phyloP scores from a whole-genome alignment of 1,140 invertebrate genomes.

The Eurosta solidaginis region DNA sequence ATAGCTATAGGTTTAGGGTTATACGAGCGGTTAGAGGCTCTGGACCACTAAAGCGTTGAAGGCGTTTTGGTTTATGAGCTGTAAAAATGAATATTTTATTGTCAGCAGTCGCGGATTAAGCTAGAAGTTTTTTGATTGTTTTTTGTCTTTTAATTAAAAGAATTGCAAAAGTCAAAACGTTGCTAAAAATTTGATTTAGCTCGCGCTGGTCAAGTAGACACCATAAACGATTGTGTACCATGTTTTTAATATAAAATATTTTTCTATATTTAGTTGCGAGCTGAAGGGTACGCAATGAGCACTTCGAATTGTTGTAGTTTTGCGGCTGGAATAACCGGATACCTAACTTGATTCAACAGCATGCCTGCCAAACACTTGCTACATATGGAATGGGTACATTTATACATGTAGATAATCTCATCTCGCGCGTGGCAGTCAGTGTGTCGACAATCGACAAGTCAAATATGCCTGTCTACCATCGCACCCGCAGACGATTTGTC shows the following conservation, averaged over 20 bases:
- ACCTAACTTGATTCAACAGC: no score
- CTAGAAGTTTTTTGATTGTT: not conserved
- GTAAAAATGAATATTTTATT: conserved; percentile 46
- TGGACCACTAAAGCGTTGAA: conserved; percentile 46
- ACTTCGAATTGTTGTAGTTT: no score
- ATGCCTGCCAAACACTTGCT: no score
- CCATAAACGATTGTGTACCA: not conserved
- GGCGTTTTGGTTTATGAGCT: conserved; percentile 52
- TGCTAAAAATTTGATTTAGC: not conserved
- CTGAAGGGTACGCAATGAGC: not conserved
- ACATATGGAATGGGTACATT: no score
- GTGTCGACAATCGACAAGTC: conserved; percentile 27
- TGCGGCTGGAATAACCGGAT: not conserved
- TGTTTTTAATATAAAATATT: not conserved
- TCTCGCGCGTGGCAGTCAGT: not conserved
- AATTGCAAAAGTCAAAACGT: not conserved
- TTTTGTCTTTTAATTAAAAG: conserved; percentile 15
- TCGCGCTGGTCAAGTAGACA: not conserved
- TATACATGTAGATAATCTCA: no score
- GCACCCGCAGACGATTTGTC: conserved; percentile 31
- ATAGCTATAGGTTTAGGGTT: no score
- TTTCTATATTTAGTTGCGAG: not conserved
- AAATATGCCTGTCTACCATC: conserved; percentile 28
- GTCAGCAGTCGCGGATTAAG: conserved; percentile 12
- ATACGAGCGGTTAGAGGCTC: not conserved